Evolutionary conservation across 2,797 vertebrate species (phyloP).

Genomic region (Lepilemur septentrionalis): DNA sequence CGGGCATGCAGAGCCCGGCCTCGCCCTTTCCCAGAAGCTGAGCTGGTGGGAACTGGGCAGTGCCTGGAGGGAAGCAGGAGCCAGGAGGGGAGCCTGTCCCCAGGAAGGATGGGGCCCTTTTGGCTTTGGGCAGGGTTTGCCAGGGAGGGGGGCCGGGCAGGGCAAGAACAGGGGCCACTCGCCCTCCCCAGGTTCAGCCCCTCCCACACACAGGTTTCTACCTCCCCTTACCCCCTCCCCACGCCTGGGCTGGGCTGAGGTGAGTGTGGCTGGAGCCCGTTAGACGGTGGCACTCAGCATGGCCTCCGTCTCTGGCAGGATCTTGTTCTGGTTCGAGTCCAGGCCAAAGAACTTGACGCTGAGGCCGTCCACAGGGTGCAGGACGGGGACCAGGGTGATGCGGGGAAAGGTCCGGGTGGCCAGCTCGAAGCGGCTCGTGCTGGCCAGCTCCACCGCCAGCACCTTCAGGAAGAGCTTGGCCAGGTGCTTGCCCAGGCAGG

Average conservation of each 20-base stretch:
- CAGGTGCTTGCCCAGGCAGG: constrained; percentile 97
- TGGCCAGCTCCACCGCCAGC: constrained; percentile 94
- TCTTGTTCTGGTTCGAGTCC: constrained; percentile 99
- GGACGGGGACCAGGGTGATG: constrained; percentile 93
- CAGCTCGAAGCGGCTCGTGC: constrained; percentile 95
- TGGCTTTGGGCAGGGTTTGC: constrained; percentile 36
- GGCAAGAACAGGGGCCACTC: not conserved
- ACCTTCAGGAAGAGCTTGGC: constrained; percentile 97
- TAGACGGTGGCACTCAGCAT: constrained; percentile 94
- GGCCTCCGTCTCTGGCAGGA: constrained; percentile 94
- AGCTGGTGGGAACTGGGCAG: not conserved
- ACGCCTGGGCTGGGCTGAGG: not conserved
- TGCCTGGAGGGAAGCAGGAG: constrained; percentile 4
- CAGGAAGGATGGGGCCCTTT: not conserved
- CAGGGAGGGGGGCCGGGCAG: not conserved
- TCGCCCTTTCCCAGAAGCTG: not conserved
- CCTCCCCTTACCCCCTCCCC: constrained; percentile 4
- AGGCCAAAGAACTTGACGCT: constrained; percentile 97
- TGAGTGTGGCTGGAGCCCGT: not conserved
- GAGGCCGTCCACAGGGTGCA: constrained; percentile 95
- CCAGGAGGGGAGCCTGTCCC: not conserved
- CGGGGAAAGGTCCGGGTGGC: constrained; percentile 94
- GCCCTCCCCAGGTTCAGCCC: not conserved
- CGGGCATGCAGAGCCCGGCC: constrained; percentile 45
- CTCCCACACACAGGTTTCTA: constrained; percentile 75